Evolutionary conservation across 2,888 invertebrate species (phyloP), one percentile per base, ranked within the genome.

Genomic region (Stictocephala bisonia): DNA sequence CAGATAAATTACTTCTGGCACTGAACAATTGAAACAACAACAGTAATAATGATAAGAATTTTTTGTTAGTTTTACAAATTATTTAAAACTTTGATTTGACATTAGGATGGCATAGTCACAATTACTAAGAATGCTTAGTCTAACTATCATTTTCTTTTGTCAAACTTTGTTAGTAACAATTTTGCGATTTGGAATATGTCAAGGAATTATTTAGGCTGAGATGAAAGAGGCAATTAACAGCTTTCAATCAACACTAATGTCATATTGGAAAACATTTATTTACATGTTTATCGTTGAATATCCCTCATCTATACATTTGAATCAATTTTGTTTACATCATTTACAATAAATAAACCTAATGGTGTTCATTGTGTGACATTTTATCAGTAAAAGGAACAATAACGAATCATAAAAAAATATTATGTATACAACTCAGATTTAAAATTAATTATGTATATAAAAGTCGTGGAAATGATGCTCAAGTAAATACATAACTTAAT

Each of bases 221-320:
- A 9, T 35, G 11, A 35, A 11, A 35, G 35, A 35, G n/a, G n/a
- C n/a, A n/a, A n/a, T n/a, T 11, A 35, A 11, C 11, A 11, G 35
- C 35, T 35, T 7, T 35, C 15, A 27, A 31, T 44, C 44, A 26
- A 64, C 41, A 64, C 24, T 22, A n/a, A 41, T 22, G 15, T 64
- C 44, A 7, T 44, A 44, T 64, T 41, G 24, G 60, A 64, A 64
- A 64, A 64, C 64, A 44, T 44, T 64, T 64, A 64, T 64, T 64
- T 64, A 64, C 64, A 64, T 27, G n/a, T n/a, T 26, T 44, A 44
- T 64, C 64, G 40, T 44, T 64, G 64, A 60, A 40, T 60, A 35
- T 60, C 44, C n/a, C 64, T 64, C 64, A 3, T 27, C 44, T 64
- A 64, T 44, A 64, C 64, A 64, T 64, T 64, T 64, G 64, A 64